Evolutionary conservation across 2,888 invertebrate species (phyloP).

Genomic region (Chydorus sphaericus): DNA sequence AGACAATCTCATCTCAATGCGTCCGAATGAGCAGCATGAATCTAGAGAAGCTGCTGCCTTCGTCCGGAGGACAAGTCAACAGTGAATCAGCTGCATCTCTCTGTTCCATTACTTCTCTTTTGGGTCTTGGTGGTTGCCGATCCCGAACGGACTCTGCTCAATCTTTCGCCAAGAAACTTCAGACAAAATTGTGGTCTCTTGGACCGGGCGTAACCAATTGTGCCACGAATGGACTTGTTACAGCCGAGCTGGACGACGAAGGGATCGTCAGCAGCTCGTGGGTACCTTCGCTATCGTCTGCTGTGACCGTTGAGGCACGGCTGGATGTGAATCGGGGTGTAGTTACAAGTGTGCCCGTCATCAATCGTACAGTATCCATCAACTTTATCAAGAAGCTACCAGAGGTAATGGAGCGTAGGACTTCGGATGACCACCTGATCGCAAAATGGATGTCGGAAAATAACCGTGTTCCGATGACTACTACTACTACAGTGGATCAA

Average conservation of each 20-base stretch:
- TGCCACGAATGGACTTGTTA: not conserved
- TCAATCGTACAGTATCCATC: not conserved
- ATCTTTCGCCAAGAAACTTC: conserved; percentile 61
- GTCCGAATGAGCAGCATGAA: conserved; percentile 7
- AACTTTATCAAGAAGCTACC: not conserved
- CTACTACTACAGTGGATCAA: not conserved
- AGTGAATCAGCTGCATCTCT: conserved; percentile 1
- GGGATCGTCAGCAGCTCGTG: not conserved
- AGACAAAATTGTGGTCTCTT: conserved; percentile 54
- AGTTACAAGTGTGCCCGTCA: conserved; percentile 1
- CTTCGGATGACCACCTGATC: not conserved
- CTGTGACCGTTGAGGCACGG: conserved; percentile 6
- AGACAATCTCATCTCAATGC: not conserved
- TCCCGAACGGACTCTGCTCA: conserved; percentile 67
- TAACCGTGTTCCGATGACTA: not conserved
- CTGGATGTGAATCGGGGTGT: conserved; percentile 1
- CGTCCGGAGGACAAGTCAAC: conserved; percentile 1
- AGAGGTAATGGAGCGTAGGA: not conserved
- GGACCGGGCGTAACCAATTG: conserved; percentile 28
- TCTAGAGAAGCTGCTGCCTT: conserved; percentile 9
- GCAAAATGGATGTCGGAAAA: too few species aligned
- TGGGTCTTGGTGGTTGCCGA: conserved; percentile 55
- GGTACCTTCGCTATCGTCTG: too few species aligned
- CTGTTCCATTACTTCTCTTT: conserved; percentile 10
- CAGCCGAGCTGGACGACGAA: not conserved